Percentiles rank a stretch among this genome's conserved stretches.
Conservation (phyloP, 2,797 vertebrate species). For the Cuculus canorus region DNA sequence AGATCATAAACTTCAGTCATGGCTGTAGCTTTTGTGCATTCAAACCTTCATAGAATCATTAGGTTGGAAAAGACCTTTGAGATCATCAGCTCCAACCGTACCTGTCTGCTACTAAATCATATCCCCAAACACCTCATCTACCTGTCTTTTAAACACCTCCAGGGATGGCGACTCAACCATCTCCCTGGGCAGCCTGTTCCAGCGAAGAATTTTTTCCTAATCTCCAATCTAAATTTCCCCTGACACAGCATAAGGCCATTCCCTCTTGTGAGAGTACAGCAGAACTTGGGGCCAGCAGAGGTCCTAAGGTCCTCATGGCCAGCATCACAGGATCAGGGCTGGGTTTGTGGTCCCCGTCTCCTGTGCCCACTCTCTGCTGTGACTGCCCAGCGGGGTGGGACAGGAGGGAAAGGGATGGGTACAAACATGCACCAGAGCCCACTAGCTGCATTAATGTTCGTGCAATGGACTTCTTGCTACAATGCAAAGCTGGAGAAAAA, state of each 20-base stretch:
- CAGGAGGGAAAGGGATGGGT: background rate
- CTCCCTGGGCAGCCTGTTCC: no score
- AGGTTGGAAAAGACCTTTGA: no score
- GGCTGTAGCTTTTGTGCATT: background rate
- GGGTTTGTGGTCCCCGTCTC: background rate
- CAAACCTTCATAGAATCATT: no score
- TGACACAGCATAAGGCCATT: no score
- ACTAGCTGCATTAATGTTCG: rapidly evolving
- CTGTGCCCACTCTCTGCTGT: rapidly evolving
- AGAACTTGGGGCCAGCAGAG: background rate
- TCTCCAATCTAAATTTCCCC: no score
- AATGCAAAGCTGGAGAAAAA: background rate
- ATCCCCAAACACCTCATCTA: no score
- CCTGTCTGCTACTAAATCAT: no score
- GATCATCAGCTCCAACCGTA: no score
- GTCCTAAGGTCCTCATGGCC: background rate
- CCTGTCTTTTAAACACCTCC: no score
- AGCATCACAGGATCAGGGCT: background rate
- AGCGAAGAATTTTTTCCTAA: no score
- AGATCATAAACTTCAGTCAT: background rate
- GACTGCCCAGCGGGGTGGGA: background rate
- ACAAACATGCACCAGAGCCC: rapidly evolving
- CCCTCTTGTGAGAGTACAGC: background rate
- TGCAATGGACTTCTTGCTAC: background rate
- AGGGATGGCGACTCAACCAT: no score